These are phyloP conservation scores for Stegostoma tigrinum DNA, from an alignment of 2,113 vertebrate genomes.

Conservation along the genomic window DNA sequence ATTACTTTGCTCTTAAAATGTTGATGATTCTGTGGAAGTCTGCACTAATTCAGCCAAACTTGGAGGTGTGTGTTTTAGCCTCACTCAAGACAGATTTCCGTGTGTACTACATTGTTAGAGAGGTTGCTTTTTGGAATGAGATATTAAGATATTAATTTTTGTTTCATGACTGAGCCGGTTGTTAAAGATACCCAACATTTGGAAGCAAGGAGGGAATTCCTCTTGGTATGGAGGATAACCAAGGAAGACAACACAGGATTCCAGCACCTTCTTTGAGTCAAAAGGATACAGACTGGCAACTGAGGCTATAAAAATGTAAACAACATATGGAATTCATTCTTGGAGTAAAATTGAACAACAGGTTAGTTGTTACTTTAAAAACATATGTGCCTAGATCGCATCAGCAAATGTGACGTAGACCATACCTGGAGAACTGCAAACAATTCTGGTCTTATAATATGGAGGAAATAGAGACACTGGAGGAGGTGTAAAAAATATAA, in stretches of 20 bases:
- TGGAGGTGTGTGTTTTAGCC: background rate
- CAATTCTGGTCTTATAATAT: background rate
- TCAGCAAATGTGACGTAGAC: background rate
- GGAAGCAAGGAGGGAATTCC: background rate
- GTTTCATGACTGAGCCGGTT: background rate
- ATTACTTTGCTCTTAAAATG: background rate
- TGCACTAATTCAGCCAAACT: background rate
- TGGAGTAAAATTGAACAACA: background rate
- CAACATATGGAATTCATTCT: background rate
- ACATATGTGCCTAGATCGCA: background rate
- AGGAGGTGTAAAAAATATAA: background rate
- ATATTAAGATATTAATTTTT: background rate
- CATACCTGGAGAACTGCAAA: background rate
- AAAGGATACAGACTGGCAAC: background rate
- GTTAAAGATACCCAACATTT: background rate
- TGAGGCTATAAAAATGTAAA: background rate
- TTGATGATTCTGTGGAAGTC: background rate
- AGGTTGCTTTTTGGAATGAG: background rate
- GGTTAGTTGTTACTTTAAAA: background rate
- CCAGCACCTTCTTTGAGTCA: background rate
- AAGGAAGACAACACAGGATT: background rate
- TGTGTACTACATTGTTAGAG: background rate
- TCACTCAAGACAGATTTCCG: background rate
- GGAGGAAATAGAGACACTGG: background rate
- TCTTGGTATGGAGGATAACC: background rate